A percentile compares a stretch with the other conserved stretches of the same genome.
Evolutionary conservation across 2,113 vertebrate species (phyloP).

Genomic region (Misgurnus anguillicaudatus): DNA sequence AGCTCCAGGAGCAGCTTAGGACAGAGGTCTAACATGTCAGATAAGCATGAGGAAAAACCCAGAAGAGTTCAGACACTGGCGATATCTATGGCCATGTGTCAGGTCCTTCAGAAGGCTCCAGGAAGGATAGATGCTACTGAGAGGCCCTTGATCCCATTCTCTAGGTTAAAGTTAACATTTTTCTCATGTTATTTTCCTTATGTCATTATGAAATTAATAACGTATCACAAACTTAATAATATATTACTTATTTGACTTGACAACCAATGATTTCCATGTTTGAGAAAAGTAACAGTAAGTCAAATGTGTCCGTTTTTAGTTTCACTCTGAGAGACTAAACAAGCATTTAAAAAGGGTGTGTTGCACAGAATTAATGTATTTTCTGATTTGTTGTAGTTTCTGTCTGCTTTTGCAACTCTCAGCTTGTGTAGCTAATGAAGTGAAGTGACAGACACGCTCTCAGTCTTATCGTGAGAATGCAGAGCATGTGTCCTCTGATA

Average conservation of each 20-base stretch:
- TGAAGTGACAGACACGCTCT: background rate
- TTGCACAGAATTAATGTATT: too few species aligned
- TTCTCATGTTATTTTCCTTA: background rate
- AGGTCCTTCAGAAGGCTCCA: background rate
- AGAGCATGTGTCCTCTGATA: conserved; percentile 31
- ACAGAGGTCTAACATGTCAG: background rate
- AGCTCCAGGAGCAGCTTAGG: background rate
- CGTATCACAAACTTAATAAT: too few species aligned
- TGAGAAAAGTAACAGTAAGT: too few species aligned
- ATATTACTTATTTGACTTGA: too few species aligned
- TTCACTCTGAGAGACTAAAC: too few species aligned
- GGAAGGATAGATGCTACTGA: background rate
- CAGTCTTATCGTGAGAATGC: conserved; percentile 28
- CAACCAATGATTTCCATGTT: too few species aligned
- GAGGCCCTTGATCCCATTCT: background rate
- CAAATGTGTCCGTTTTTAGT: too few species aligned
- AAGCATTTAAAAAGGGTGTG: too few species aligned
- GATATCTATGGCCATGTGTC: background rate
- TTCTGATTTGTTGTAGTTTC: background rate
- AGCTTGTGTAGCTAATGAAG: background rate
- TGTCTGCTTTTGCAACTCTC: background rate
- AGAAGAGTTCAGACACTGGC: background rate
- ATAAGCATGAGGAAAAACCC: background rate
- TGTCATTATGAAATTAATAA: too few species aligned
- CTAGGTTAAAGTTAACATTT: background rate